Conservation (phyloP, 2,888 invertebrate genomes). For the Heterodera filipjevi region DNA sequence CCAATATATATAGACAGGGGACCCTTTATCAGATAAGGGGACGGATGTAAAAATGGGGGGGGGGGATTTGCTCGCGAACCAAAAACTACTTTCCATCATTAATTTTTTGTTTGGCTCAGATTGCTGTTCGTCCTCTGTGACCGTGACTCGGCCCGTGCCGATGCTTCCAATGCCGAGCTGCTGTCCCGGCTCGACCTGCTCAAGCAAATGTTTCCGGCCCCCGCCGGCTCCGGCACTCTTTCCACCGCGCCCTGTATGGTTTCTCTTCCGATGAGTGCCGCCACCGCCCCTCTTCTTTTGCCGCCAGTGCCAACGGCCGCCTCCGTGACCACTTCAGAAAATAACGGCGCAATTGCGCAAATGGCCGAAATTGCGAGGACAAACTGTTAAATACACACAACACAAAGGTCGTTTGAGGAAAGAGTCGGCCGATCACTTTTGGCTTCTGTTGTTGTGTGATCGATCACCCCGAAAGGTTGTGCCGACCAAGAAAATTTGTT, state of each 20-base stretch:
- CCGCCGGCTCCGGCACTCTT: constrained; percentile 3
- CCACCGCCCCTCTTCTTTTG: constrained; percentile 7
- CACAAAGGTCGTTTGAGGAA: not conserved
- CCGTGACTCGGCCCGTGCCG: constrained; percentile 31
- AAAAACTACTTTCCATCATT: not conserved
- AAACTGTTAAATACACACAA: no score
- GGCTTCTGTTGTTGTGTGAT: not conserved
- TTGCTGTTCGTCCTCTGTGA: constrained; percentile 40
- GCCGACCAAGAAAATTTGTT: no score
- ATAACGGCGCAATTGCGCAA: constrained; percentile 1
- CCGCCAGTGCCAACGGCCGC: not conserved
- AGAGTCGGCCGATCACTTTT: not conserved
- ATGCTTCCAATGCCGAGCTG: constrained; percentile 30
- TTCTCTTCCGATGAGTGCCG: constrained; percentile 8
- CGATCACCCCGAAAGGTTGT: not conserved
- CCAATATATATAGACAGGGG: no score
- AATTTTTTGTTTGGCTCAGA: constrained; percentile 10
- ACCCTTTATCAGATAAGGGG: no score
- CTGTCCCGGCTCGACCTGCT: constrained; percentile 31
- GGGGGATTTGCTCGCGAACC: no score
- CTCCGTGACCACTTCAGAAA: not conserved
- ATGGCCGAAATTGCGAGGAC: not conserved
- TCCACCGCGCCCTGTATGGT: not conserved
- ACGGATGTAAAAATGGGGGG: no score
- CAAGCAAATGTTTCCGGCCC: constrained; percentile 23